These are phyloP conservation scores for Xenus cinereus DNA, from an alignment of 2,113 vertebrate genomes.

Conservation along the genomic window DNA sequence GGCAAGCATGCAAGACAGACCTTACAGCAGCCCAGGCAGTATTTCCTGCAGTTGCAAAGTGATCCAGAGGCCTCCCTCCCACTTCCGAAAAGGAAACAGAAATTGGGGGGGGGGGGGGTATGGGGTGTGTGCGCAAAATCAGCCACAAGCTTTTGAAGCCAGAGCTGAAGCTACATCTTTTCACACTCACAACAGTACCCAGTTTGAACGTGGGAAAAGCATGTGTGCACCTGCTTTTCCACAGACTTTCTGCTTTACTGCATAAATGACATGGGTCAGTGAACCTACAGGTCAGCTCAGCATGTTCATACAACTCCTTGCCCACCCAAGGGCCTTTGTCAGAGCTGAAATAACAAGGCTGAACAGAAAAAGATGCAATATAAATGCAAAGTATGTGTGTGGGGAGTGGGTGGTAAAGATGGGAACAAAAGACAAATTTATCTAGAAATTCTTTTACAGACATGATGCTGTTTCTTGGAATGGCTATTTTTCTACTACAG, in stretches of 20 bases:
- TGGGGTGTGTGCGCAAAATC: too few species aligned
- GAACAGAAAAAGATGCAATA: not conserved
- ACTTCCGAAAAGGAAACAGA: not conserved
- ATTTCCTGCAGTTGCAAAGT: not conserved
- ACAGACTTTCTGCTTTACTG: not conserved
- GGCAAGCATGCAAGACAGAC: not conserved
- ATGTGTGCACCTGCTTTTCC: not conserved
- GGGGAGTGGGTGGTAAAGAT: not conserved
- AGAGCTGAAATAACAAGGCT: not conserved
- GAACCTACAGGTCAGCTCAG: not conserved
- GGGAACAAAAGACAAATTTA: not conserved
- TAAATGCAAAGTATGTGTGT: not conserved
- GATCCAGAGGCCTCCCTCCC: not conserved
- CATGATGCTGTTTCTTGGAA: slow-evolving; percentile 11
- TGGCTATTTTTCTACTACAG: not conserved
- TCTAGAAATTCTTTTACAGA: not conserved
- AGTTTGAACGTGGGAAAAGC: not conserved
- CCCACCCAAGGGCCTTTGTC: not conserved
- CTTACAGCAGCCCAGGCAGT: not conserved
- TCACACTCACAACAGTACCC: not conserved
- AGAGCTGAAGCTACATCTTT: not conserved
- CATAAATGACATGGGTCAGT: not conserved
- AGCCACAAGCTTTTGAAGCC: not conserved
- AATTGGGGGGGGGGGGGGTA: not conserved
- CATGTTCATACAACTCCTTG: not conserved